These are phyloP conservation scores for Nibea coibor DNA, from an alignment of 2,113 vertebrate genomes.

Conservation along the genomic window DNA sequence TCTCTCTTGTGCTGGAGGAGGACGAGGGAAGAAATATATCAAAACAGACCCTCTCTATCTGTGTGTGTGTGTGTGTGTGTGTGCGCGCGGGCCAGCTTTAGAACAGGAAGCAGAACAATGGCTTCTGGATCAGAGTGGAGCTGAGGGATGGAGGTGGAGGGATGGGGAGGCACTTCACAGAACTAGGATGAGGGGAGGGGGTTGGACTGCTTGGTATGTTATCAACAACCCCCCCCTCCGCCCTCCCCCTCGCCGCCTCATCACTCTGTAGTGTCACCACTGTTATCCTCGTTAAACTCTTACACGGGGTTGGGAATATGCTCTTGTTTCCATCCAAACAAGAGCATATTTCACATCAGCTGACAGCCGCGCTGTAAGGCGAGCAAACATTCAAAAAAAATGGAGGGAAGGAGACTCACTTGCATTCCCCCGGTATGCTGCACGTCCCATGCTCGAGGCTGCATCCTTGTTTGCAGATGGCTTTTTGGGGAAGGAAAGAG, in stretches of 20 bases:
- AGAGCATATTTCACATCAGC: conserved; percentile 21
- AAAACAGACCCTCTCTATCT: conserved; percentile 54
- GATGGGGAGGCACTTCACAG: conserved; percentile 17
- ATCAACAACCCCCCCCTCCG: conserved; percentile 36
- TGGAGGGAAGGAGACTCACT: conserved; percentile 82
- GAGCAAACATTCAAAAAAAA: neutral
- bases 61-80: conserved; percentile 15
- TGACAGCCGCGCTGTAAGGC: neutral
- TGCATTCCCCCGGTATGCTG: conserved; percentile 90
- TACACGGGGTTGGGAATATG: too few relatives aligned
- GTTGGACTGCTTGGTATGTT: conserved; percentile 50
- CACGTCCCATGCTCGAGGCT: conserved; percentile 90
- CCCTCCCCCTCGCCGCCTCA: neutral
- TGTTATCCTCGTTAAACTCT: conserved; percentile 54
- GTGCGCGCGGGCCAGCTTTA: conserved; percentile 61
- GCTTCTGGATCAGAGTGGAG: conserved; percentile 58
- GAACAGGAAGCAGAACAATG: conserved; percentile 83
- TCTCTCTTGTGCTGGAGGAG: conserved; percentile 9
- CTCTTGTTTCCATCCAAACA: conserved; percentile 42
- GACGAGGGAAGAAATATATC: conserved; percentile 65
- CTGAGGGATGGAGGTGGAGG: conserved; percentile 44
- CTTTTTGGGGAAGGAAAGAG: conserved; percentile 77
- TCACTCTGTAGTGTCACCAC: conserved; percentile 29
- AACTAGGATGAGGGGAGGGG: neutral
- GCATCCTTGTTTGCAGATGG: conserved; percentile 95